Evolutionary conservation across 2,797 vertebrate genomes (phyloP).

Genomic region (Pipistrellus nathusii): DNA sequence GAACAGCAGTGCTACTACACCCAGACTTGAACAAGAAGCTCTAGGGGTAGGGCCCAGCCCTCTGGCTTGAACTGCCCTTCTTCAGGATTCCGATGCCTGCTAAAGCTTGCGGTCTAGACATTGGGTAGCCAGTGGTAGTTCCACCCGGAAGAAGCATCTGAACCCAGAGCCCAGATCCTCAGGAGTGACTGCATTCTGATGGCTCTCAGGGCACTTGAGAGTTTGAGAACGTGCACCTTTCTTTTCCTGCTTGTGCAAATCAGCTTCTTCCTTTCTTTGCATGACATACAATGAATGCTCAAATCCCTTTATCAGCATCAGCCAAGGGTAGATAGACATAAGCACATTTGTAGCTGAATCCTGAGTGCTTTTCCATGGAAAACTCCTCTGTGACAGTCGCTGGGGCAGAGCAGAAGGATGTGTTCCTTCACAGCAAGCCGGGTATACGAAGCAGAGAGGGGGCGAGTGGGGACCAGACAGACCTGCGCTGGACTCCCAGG

Average conservation of each 20-base stretch:
- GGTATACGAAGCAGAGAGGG: background rate
- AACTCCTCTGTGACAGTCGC: background rate
- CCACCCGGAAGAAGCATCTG: background rate
- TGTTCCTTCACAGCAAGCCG: background rate
- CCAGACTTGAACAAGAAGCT: background rate
- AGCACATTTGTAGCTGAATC: background rate
- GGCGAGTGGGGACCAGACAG: too few relatives aligned
- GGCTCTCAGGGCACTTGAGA: background rate
- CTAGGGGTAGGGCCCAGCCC: too few relatives aligned
- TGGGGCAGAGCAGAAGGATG: background rate
- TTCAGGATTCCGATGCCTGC: background rate
- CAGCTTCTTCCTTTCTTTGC: background rate
- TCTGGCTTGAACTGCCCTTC: background rate
- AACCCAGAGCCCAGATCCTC: too few relatives aligned
- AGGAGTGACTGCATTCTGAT: background rate
- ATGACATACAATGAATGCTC: background rate
- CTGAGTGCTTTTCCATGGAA: background rate
- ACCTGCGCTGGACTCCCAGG: fast-evolving
- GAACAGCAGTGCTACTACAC: background rate
- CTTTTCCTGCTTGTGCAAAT: background rate
- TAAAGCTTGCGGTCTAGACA: background rate
- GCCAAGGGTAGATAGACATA: too few relatives aligned
- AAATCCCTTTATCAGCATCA: background rate
- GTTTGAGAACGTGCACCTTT: background rate
- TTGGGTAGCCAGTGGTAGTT: background rate